These are phyloP conservation scores for Nineta flava DNA, from an alignment of 2,888 invertebrate genomes.

Conservation along the genomic window DNA sequence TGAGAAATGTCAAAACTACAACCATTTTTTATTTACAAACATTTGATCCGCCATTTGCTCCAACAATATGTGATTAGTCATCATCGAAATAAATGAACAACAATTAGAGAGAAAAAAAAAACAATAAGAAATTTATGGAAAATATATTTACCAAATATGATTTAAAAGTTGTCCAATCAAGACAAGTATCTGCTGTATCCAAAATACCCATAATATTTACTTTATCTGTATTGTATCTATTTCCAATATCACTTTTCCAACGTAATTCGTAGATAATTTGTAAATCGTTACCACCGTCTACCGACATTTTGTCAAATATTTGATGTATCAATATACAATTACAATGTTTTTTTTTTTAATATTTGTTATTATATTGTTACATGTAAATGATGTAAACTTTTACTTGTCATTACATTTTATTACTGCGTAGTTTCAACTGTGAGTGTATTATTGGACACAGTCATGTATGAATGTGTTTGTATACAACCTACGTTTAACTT, in stretches of 20 bases:
- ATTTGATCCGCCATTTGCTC: neutral
- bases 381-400: neutral
- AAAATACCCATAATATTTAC: conserved; percentile 27
- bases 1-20: no score
- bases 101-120: no score
- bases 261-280: conserved; percentile 28
- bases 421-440: neutral
- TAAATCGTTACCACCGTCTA: conserved; percentile 18
- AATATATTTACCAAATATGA: conserved; percentile 26
- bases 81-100: no score
- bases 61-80: no score
- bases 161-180: conserved; percentile 28
- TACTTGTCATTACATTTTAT: neutral
- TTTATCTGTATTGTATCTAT: conserved; percentile 17
- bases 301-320: neutral
- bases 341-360: neutral
- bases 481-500: no score
- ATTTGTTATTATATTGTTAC: neutral
- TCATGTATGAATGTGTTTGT: no score
- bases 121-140: no score
- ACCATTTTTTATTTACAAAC: neutral
- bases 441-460: neutral
- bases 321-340: neutral
- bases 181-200: conserved; percentile 27
- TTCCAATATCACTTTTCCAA: conserved; percentile 25